Percentiles rank a stretch among this genome's conserved stretches.
Evolutionary conservation across 30 jellyfish, hydroid and myxozoan species (phyloP).

Genomic region (Pelagia noctiluca): DNA sequence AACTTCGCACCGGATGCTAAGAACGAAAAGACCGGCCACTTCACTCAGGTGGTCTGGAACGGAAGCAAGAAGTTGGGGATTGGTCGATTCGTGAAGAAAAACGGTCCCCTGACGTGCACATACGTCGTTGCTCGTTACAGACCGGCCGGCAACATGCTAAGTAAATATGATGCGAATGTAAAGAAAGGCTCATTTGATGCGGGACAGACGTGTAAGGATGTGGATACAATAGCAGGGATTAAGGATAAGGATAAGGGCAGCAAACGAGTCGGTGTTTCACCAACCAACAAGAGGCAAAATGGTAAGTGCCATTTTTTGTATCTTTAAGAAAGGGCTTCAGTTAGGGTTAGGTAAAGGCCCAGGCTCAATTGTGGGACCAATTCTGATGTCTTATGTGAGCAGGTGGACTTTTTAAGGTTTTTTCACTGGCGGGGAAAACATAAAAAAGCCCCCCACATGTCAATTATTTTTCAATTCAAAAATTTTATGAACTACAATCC

Average conservation of each 20-base stretch:
- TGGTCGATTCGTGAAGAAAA: conserved; percentile 40
- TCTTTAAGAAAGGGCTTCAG: neutral
- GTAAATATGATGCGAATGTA: conserved; percentile 57
- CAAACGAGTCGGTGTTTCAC: neutral
- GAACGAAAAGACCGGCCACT: conserved; percentile 72
- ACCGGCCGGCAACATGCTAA: conserved; percentile 70
- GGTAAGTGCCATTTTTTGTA: too few species aligned
- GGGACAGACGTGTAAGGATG: conserved; percentile 33
- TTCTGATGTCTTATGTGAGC: too few species aligned
- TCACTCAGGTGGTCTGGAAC: conserved; percentile 87
- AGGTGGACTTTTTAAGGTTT: too few species aligned
- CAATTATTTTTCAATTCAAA: too few species aligned
- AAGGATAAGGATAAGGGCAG: neutral
- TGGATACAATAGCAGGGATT: conserved; percentile 27
- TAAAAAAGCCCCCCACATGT: too few species aligned
- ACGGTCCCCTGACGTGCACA: conserved; percentile 48
- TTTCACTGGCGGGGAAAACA: too few species aligned
- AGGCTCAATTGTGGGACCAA: neutral
- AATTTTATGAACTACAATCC: too few species aligned
- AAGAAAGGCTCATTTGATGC: conserved; percentile 49
- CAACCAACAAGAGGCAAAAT: conserved; percentile 1
- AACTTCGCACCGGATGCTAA: conserved; percentile 18
- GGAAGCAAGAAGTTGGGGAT: conserved; percentile 51
- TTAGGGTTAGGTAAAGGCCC: neutral
- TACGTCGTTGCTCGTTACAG: conserved; percentile 74